Conservation (phyloP, 1,140 invertebrate species). For the Spodoptera frugiperda region DNA sequence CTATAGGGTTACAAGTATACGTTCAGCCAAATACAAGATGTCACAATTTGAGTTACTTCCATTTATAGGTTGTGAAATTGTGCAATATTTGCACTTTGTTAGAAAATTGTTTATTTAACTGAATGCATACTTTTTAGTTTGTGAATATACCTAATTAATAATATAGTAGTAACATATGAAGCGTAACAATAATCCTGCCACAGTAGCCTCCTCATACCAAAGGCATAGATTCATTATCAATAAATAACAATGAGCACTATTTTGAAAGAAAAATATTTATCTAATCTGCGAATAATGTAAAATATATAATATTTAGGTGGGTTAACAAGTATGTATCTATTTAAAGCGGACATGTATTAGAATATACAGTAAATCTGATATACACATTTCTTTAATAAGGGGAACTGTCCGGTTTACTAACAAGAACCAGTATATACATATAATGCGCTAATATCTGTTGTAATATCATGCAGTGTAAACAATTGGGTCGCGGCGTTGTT, state of each 20-base stretch:
- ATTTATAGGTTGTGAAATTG: too few species aligned
- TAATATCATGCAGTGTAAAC: conserved; percentile 21
- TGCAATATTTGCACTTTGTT: too few species aligned
- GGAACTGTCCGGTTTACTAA: conserved; percentile 56
- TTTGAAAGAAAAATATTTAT: conserved; percentile 80
- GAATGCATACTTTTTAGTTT: too few species aligned
- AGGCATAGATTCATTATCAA: conserved; percentile 22
- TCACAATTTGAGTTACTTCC: too few species aligned
- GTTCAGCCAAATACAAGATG: too few species aligned
- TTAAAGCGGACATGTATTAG: conserved; percentile 72
- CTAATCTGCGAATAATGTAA: conserved; percentile 77
- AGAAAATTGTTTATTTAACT: too few species aligned
- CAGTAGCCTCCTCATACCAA: conserved; percentile 2
- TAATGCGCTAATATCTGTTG: conserved; percentile 49
- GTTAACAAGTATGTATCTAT: conserved; percentile 63
- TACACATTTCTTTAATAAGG: conserved; percentile 52
- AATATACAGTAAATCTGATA: conserved; percentile 63
- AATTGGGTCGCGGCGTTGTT: conserved; percentile 5
- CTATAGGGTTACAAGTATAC: too few species aligned
- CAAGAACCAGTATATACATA: conserved; percentile 45
- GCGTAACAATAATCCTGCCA: background rate
- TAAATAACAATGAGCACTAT: conserved; percentile 67
- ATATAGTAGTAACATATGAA: too few species aligned
- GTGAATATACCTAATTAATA: too few species aligned
- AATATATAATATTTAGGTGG: conserved; percentile 71